These are phyloP conservation scores for Yponomeuta evonymella DNA, from an alignment of 2,888 invertebrate species.

Conservation along the genomic window DNA sequence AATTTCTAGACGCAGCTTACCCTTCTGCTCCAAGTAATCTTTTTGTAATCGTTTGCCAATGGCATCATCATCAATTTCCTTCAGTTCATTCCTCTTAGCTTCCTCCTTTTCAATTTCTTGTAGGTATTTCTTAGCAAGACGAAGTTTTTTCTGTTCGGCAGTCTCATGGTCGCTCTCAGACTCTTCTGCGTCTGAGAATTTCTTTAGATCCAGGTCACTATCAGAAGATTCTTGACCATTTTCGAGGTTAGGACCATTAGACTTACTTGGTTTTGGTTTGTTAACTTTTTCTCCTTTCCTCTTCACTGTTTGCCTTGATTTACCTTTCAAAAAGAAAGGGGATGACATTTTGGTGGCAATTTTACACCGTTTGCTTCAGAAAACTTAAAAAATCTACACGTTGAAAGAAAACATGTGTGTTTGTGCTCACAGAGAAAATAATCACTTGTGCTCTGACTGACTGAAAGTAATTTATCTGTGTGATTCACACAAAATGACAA, in stretches of 20 bases:
- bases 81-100: conserved; percentile 79
- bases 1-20: conserved; percentile 84
- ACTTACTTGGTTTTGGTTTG: conserved; percentile 55
- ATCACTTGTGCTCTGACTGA: neutral
- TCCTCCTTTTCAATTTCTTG: conserved; percentile 91
- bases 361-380: neutral
- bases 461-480: neutral
- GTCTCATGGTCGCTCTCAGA: conserved; percentile 85
- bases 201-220: conserved; percentile 78
- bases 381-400: neutral
- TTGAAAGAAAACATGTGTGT: neutral
- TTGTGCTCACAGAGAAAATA: neutral
- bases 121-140: conserved; percentile 92
- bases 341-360: conserved; percentile 59
- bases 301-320: conserved; percentile 72
- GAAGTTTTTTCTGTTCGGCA: conserved; percentile 91
- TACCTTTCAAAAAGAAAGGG: conserved; percentile 78
- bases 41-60: conserved; percentile 86
- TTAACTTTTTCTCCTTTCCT: conserved; percentile 68
- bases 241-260: conserved; percentile 58
- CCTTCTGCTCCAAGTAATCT: conserved; percentile 91
- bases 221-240: conserved; percentile 79
- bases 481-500: no score
- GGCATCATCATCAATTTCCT: conserved; percentile 78
- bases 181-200: conserved; percentile 65